Base-by-base conservation (phyloP, 1,140 invertebrate species). In the Drosophila chauvacae region DNA sequence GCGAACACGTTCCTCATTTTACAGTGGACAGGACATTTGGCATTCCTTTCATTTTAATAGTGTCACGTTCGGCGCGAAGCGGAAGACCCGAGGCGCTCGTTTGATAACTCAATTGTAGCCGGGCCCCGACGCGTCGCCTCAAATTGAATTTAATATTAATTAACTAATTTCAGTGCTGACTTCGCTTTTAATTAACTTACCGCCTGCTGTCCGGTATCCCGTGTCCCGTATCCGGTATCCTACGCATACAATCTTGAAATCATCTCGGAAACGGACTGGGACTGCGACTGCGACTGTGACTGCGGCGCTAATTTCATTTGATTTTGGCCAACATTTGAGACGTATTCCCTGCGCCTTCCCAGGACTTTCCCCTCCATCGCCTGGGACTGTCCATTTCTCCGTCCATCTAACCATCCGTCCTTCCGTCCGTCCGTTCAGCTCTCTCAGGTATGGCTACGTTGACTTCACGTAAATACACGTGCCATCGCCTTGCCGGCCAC, bases 81-180 rank as follows among this genome's bases (percentile, higher is more conserved):
- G 62, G 20, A 55, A 41, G 80, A 65, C 76, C 78, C 74, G 47
- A 64, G 72, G 77, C 72, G 72, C 84, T 78, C 84, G 76, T 90
- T 87, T 88, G 77, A 90, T 84, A 90, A 81, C 65, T 88, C 74
- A 90, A 87, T 87, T 88, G 66, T 55, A 39, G 33, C 39, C 41
- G 20, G 69, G 45, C 3, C 53, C 44, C 56, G 45, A 56, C 64
- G 47, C 66, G 28, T 59, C 39, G 70, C 56, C 60, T 69, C 60
- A 77, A 87, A 87, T 87, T 87, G 84, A 84, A 88, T 90, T 90
- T 90, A 69, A 85, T 88, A 84, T 88, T 81, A 88, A 84, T 88
- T 88, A 84, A 90, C 77, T 84, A 90, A 88, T 90, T 84, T 78
- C 65, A 66, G 68, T 70, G 77, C 77, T 88, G 71, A 45, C 68